phyloP scores from a whole-genome alignment of 1,140 invertebrate species.

The Camponotus vicinus region DNA sequence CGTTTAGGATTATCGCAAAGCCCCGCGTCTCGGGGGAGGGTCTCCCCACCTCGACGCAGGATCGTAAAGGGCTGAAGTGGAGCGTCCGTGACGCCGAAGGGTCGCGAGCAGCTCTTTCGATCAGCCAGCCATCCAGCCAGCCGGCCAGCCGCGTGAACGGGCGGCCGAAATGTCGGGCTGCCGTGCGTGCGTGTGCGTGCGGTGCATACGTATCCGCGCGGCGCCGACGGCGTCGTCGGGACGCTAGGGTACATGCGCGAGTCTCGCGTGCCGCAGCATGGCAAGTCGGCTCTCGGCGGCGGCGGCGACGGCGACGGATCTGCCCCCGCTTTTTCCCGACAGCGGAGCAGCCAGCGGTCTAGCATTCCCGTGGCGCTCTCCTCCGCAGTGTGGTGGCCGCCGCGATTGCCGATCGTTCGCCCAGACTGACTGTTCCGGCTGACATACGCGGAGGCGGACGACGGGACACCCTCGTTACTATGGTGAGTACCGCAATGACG shows the following conservation, averaged over 20 bases:
- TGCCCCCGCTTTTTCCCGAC: conserved; percentile 45
- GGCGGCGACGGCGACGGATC: conserved; percentile 27
- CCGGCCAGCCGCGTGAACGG: conserved; percentile 22
- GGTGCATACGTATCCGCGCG: not conserved
- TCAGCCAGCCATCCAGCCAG: conserved; percentile 27
- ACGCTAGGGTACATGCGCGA: conserved; percentile 63
- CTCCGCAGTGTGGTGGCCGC: conserved; percentile 41
- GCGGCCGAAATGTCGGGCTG: conserved; percentile 42
- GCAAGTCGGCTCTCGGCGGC: conserved; percentile 8
- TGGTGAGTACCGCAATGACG: conserved; percentile 46
- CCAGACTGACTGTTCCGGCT: not conserved
- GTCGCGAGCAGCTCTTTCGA: conserved; percentile 57
- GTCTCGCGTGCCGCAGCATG: conserved; percentile 57
- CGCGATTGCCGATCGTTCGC: conserved; percentile 34
- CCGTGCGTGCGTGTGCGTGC: conserved; percentile 17
- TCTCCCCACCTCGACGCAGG: not conserved
- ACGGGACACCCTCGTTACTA: conserved; percentile 39
- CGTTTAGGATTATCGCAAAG: not conserved
- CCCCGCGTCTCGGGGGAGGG: conserved; percentile 7
- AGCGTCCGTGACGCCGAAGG: conserved; percentile 41
- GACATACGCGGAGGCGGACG: conserved; percentile 18
- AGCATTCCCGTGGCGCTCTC: conserved; percentile 32
- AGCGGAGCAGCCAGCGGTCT: not conserved
- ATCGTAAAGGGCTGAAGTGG: conserved; percentile 35
- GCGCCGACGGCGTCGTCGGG: conserved; percentile 65